phyloP scores from a whole-genome alignment of 2,797 vertebrate genomes.

The Limosa lapponica region DNA sequence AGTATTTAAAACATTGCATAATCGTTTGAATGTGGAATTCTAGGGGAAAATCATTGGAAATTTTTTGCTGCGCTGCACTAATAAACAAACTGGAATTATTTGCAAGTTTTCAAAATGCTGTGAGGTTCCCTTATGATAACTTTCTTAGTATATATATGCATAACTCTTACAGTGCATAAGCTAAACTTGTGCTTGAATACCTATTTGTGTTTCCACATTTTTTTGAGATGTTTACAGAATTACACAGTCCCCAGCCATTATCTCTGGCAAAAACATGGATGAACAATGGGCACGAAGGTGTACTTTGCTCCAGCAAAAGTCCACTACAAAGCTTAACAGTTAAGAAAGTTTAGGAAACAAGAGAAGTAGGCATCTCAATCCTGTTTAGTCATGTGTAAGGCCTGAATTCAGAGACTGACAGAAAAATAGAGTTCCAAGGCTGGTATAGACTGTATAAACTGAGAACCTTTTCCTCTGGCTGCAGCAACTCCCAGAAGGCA shows the following conservation, averaged over 20 bases:
- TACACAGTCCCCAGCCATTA: background rate
- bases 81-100: background rate
- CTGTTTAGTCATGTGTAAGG: background rate
- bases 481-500: background rate
- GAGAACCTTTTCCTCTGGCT: background rate
- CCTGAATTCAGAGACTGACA: background rate
- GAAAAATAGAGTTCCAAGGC: background rate
- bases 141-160: background rate
- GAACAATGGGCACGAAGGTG: background rate
- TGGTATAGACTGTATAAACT: background rate
- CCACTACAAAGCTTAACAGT: background rate
- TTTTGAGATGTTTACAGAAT: background rate
- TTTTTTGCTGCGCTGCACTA: background rate
- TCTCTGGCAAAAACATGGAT: background rate
- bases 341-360: background rate
- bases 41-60: background rate
- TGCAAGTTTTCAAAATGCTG: background rate
- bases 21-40: background rate
- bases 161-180: background rate
- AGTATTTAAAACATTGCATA: background rate
- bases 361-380: background rate
- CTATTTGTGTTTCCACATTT: background rate
- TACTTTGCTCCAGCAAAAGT: background rate
- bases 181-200: background rate
- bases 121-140: background rate